A percentile compares a stretch with the other conserved stretches of the same genome.
phyloP scores from a whole-genome alignment of 2,888 invertebrate species.

The Patella ulyssiponensis region DNA sequence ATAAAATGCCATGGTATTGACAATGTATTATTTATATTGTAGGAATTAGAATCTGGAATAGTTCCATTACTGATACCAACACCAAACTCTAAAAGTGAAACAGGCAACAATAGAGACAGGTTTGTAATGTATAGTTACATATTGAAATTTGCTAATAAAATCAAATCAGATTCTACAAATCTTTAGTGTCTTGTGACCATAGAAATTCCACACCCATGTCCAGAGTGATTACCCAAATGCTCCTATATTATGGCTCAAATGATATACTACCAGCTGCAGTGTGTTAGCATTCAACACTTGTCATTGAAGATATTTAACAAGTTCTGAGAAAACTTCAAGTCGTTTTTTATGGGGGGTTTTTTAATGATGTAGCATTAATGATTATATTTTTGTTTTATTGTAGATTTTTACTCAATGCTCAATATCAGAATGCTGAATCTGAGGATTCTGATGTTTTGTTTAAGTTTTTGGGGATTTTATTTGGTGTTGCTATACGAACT shows the following conservation, averaged over 20 bases:
- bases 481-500: conserved; percentile 80
- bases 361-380: too few relatives aligned
- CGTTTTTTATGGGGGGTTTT: too few relatives aligned
- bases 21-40: conserved; percentile 47
- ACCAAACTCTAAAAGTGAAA: conserved; percentile 78
- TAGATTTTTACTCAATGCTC: conserved; percentile 77
- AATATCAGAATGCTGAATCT: conserved; percentile 70
- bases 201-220: too few relatives aligned
- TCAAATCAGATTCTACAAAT: neutral
- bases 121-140: conserved; percentile 32
- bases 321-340: too few relatives aligned
- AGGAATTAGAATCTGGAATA: conserved; percentile 76
- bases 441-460: conserved; percentile 76
- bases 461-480: conserved; percentile 78
- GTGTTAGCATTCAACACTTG: too few relatives aligned
- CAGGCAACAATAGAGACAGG: conserved; percentile 78
- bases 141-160: neutral
- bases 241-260: too few relatives aligned
- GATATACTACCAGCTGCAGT: too few relatives aligned
- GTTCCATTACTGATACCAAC: conserved; percentile 78
- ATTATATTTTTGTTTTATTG: conserved; percentile 14
- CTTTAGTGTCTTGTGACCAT: neutral
- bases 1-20: neutral
- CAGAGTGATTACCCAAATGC: too few relatives aligned
- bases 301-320: too few relatives aligned